These are phyloP conservation scores for Baronia brevicornis DNA, from an alignment of 2,888 invertebrate species.

Conservation along the genomic window DNA sequence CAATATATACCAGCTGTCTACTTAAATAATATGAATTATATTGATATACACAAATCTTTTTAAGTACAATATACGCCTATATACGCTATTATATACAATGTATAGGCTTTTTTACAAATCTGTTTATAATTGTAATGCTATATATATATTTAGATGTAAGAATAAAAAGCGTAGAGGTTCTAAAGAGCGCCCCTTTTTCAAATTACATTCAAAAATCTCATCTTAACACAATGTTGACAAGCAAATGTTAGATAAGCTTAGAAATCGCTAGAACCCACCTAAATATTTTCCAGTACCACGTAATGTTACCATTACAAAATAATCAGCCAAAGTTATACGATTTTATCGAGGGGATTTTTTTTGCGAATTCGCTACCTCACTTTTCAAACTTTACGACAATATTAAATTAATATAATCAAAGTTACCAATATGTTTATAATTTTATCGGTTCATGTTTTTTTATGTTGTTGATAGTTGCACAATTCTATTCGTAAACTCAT, in stretches of 20 bases:
- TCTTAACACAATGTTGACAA: constrained; percentile 27
- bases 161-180: constrained; percentile 38
- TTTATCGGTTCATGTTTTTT: constrained; percentile 8
- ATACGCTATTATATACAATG: constrained; percentile 49
- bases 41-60: constrained; percentile 29
- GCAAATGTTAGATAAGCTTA: constrained; percentile 52
- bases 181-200: constrained; percentile 25
- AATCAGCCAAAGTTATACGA: constrained; percentile 7
- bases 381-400: constrained; percentile 8
- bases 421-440: constrained; percentile 13
- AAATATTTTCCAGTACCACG: constrained; percentile 5
- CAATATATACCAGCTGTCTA: constrained; percentile 26
- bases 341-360: constrained; percentile 8
- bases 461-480: constrained; percentile 9
- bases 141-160: constrained; percentile 40
- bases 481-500: constrained; percentile 7
- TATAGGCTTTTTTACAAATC: constrained; percentile 66
- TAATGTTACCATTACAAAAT: constrained; percentile 16
- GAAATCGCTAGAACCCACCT: constrained; percentile 65
- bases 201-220: constrained; percentile 31
- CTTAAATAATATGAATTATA: constrained; percentile 38
- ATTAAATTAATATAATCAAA: constrained; percentile 3
- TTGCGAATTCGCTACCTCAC: constrained; percentile 17
- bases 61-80: constrained; percentile 54
- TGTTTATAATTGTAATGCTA: constrained; percentile 42